These are phyloP conservation scores for Coregonus suidteri DNA, from an alignment of 2,797 vertebrate species.

Conservation along the genomic window DNA sequence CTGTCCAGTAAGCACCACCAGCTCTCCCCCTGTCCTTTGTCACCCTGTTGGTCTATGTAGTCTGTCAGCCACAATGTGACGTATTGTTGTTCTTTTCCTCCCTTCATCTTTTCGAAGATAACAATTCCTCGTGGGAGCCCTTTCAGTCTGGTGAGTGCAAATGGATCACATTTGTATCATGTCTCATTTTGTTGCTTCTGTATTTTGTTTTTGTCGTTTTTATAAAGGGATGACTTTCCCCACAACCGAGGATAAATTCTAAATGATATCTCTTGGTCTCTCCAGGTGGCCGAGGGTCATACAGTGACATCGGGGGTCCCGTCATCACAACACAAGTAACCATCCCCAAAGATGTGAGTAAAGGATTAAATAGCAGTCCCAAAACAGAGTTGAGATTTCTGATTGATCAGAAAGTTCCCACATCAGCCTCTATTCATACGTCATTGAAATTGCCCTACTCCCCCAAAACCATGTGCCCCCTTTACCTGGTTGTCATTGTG, in stretches of 20 bases:
- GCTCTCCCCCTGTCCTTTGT: background rate
- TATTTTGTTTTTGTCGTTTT: slow-evolving; percentile 16
- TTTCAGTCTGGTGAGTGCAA: slow-evolving; percentile 76
- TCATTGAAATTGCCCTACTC: too few species aligned
- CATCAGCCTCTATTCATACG: background rate
- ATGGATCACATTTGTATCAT: slow-evolving; percentile 11
- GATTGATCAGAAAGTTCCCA: background rate
- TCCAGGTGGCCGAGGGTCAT: slow-evolving; percentile 91
- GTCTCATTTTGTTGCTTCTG: slow-evolving; percentile 33
- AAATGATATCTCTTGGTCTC: background rate
- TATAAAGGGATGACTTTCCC: background rate
- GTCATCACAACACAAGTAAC: slow-evolving; percentile 99
- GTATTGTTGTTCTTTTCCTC: slow-evolving; percentile 49
- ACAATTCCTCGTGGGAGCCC: slow-evolving; percentile 79
- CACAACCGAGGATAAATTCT: too few species aligned
- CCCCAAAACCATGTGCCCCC: too few species aligned
- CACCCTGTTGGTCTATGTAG: background rate
- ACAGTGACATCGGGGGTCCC: slow-evolving; percentile 94
- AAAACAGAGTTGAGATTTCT: background rate
- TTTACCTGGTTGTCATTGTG: too few species aligned
- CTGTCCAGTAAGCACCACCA: background rate
- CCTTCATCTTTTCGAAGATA: slow-evolving; percentile 68
- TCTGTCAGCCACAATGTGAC: slow-evolving; percentile 23
- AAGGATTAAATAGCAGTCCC: background rate
- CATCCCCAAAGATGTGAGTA: slow-evolving; percentile 97